Evolutionary conservation across 2,888 invertebrate genomes (phyloP).

Genomic region (Andricus quercusramuli): DNA sequence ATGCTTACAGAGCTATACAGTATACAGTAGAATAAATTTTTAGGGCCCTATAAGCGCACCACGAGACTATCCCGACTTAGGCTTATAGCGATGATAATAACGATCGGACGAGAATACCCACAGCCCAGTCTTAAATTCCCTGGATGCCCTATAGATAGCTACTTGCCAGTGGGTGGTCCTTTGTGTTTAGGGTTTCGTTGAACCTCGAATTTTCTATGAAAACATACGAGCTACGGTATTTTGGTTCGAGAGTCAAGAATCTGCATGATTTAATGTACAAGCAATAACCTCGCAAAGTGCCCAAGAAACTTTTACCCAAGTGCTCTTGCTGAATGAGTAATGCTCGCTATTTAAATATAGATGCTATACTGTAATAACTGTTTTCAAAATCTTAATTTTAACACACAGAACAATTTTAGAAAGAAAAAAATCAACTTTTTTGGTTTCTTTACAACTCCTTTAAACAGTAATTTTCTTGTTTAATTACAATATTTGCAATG

Average conservation of each 20-base stretch:
- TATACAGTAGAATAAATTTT: constrained; percentile 14
- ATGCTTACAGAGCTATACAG: constrained; percentile 9
- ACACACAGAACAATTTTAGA: too few relatives aligned
- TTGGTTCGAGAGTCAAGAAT: not conserved
- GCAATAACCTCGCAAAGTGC: not conserved
- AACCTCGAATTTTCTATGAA: constrained; percentile 26
- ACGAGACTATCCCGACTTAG: constrained; percentile 9
- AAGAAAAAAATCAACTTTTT: too few relatives aligned
- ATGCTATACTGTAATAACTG: not conserved
- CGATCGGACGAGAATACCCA: constrained; percentile 31
- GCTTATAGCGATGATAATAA: constrained; percentile 27
- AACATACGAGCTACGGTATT: constrained; percentile 6
- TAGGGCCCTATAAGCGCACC: not conserved
- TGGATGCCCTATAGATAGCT: constrained; percentile 19
- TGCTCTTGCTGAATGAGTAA: not conserved
- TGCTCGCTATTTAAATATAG: not conserved
- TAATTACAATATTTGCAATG: too few relatives aligned
- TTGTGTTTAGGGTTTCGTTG: constrained; percentile 33
- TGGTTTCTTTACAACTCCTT: too few relatives aligned
- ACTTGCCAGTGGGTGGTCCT: constrained; percentile 22
- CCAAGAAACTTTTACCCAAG: not conserved
- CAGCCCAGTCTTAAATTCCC: constrained; percentile 24
- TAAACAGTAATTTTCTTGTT: too few relatives aligned
- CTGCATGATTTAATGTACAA: not conserved
- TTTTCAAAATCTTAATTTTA: too few relatives aligned